These are phyloP conservation scores for Phytoseiulus persimilis DNA, from an alignment of 2,888 invertebrate species.

Conservation along the genomic window DNA sequence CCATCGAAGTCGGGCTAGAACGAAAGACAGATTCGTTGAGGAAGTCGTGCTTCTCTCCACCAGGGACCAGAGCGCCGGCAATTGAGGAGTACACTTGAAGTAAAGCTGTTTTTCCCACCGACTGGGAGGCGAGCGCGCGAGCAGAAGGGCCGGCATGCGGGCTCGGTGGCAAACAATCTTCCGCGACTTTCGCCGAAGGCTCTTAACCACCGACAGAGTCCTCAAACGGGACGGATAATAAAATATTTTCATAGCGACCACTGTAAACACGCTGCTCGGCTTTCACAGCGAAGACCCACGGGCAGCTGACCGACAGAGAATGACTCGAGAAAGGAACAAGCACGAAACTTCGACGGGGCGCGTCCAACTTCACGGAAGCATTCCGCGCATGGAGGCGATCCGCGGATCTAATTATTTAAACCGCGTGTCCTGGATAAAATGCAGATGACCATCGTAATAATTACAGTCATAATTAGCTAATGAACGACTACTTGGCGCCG, in stretches of 20 bases:
- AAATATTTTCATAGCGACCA: not conserved
- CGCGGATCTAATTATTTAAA: not conserved
- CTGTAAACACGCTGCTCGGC: not conserved
- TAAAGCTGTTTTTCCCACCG: not conserved
- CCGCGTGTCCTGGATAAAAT: not conserved
- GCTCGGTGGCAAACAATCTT: not conserved
- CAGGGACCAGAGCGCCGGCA: not conserved
- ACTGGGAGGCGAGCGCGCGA: not conserved
- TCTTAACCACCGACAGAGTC: not conserved
- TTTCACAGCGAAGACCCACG: not conserved
- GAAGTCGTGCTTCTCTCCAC: not conserved
- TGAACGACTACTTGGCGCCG: not conserved
- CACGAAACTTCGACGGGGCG: not conserved
- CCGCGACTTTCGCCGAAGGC: not conserved
- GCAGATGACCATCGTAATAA: not conserved
- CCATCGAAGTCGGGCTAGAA: not conserved
- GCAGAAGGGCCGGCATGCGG: not conserved
- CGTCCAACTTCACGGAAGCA: not conserved
- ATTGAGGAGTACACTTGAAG: not conserved
- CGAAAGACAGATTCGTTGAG: not conserved
- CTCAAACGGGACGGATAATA: not conserved
- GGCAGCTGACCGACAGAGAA: not conserved
- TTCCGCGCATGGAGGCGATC: not conserved
- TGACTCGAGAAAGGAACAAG: not conserved
- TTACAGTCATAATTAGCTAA: not conserved